phyloP scores from a whole-genome alignment of 2,797 vertebrate species.

The Cirrhinus molitorella region DNA sequence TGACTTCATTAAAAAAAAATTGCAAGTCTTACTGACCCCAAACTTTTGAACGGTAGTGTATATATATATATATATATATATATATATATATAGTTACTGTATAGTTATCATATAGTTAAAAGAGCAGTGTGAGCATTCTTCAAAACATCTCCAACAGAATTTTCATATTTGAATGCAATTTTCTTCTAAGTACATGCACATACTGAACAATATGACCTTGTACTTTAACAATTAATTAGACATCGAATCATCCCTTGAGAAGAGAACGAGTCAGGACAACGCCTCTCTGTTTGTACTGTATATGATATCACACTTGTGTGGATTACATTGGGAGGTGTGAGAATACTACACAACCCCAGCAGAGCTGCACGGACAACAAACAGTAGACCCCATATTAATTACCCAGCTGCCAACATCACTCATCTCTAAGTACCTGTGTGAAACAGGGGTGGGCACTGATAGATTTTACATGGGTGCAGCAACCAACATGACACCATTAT shows the following conservation, averaged over 20 bases:
- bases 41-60: too few relatives aligned
- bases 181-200: neutral
- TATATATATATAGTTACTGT: too few relatives aligned
- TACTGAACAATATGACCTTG: neutral
- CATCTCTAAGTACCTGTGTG: slow-evolving; percentile 32
- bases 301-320: slow-evolving; percentile 6
- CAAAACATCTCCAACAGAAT: neutral
- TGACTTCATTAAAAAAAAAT: too few relatives aligned
- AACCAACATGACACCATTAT: slow-evolving; percentile 47
- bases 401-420: slow-evolving; percentile 32
- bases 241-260: neutral
- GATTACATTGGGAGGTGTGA: slow-evolving; percentile 9
- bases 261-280: slow-evolving; percentile 28
- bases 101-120: too few relatives aligned
- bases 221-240: neutral
- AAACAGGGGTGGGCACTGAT: slow-evolving; percentile 29
- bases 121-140: neutral
- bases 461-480: slow-evolving; percentile 36
- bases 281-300: neutral
- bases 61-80: too few relatives aligned
- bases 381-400: slow-evolving; percentile 5
- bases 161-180: neutral
- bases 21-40: too few relatives aligned
- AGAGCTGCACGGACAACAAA: neutral
- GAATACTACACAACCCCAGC: neutral